Conservation (phyloP, 2,888 invertebrate species). For the Lepidocyrtoides sp. region DNA sequence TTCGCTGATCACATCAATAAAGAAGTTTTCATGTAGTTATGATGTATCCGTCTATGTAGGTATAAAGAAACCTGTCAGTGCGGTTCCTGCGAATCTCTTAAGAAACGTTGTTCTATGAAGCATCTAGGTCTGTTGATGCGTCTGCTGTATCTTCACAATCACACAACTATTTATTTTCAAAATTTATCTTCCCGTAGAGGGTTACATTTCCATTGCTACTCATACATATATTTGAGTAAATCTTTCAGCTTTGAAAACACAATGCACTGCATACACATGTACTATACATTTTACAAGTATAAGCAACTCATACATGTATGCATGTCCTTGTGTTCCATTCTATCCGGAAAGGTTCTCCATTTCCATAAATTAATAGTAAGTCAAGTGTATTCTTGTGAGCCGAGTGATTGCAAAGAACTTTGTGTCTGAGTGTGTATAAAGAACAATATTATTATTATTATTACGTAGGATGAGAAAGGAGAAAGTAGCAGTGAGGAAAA, state of each 20-base stretch:
- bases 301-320: neutral
- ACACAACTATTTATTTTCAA: no score
- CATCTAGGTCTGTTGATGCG: no score
- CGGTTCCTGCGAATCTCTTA: no score
- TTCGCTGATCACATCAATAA: no score
- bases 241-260: slow-evolving; percentile 16
- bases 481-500: neutral
- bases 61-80: no score
- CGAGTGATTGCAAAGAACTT: slow-evolving; percentile 20
- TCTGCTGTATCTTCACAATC: no score
- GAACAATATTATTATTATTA: neutral
- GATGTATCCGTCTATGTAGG: no score
- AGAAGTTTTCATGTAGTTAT: no score
- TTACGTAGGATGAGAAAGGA: neutral
- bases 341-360: slow-evolving; percentile 26
- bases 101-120: no score
- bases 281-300: neutral
- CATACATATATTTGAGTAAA: neutral
- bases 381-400: slow-evolving; percentile 39
- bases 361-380: slow-evolving; percentile 68
- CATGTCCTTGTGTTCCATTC: neutral
- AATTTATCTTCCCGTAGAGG: no score
- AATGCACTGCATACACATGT: neutral
- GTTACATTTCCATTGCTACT: no score
- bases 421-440: neutral